These are phyloP conservation scores for Metalampra italica DNA, from an alignment of 2,888 invertebrate species.

Conservation along the genomic window DNA sequence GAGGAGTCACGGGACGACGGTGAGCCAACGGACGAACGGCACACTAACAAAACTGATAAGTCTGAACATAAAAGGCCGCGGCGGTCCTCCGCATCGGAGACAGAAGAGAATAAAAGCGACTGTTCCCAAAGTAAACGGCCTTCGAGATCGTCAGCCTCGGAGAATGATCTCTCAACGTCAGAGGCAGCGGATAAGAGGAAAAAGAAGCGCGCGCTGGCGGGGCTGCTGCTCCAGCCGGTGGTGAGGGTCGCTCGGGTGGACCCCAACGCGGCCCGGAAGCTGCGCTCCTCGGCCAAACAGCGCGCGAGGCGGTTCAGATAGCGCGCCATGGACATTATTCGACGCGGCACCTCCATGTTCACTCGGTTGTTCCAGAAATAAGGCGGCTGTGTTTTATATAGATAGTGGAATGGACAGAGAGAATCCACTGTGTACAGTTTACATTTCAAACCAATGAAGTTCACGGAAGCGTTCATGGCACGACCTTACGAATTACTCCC, in stretches of 20 bases:
- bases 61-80: constrained; percentile 19
- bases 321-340: constrained; percentile 27
- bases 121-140: constrained; percentile 18
- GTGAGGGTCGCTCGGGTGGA: constrained; percentile 83
- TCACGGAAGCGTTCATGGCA: too few relatives aligned
- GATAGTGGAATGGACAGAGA: not conserved
- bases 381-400: not conserved
- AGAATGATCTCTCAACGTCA: constrained; percentile 21
- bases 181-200: constrained; percentile 43
- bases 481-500: too few relatives aligned
- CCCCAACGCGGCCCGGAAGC: constrained; percentile 41
- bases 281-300: constrained; percentile 49
- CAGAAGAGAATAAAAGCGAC: too few relatives aligned
- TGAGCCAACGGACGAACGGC: constrained; percentile 4
- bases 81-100: constrained; percentile 38
- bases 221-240: constrained; percentile 78
- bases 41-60: not conserved
- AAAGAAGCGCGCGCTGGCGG: constrained; percentile 47
- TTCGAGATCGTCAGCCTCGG: constrained; percentile 34
- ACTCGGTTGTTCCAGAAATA: not conserved
- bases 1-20: constrained; percentile 17
- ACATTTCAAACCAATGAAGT: too few relatives aligned
- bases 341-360: constrained; percentile 12
- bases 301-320: constrained; percentile 39
- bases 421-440: too few relatives aligned